A percentile compares a stretch with the other conserved stretches of the same genome.
phyloP scores from a whole-genome alignment of 2,797 vertebrate species.

The Dermochelys coriacea region DNA sequence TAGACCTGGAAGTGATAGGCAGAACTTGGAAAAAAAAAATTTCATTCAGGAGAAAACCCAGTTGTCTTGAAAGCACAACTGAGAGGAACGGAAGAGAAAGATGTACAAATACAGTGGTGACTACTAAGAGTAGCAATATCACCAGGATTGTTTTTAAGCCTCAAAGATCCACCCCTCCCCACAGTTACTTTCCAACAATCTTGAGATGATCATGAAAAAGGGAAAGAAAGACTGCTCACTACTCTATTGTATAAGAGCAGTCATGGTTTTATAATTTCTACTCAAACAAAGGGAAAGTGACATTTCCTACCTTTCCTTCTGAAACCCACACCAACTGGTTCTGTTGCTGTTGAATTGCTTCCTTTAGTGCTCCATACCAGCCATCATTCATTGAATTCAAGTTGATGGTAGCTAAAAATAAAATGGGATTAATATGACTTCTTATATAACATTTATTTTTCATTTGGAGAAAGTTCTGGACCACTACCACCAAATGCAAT shows the following conservation, averaged over 20 bases:
- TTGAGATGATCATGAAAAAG: neutral
- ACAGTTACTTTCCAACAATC: neutral
- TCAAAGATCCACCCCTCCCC: neutral
- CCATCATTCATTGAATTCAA: constrained; percentile 99
- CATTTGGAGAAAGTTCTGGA: neutral
- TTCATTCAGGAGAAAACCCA: neutral
- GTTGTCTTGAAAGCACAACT: neutral
- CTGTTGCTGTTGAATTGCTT: constrained; percentile 96
- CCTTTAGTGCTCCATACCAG: constrained; percentile 98
- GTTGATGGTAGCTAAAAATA: constrained; percentile 94
- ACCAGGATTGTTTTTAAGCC: neutral
- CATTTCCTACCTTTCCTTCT: constrained; percentile 94
- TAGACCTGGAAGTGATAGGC: neutral
- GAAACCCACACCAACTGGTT: constrained; percentile 99
- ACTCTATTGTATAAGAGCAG: no score
- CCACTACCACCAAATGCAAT: constrained; percentile 2
- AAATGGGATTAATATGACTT: constrained; percentile 37
- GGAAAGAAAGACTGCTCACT: neutral
- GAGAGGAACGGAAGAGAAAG: neutral
- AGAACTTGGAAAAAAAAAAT: neutral
- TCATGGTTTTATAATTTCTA: neutral
- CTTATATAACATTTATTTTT: neutral
- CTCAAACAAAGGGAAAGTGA: neutral
- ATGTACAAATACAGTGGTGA: neutral
- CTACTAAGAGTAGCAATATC: neutral